phyloP scores from a whole-genome alignment of 2,888 invertebrate species.

The Chalcosyrphus nemorum region DNA sequence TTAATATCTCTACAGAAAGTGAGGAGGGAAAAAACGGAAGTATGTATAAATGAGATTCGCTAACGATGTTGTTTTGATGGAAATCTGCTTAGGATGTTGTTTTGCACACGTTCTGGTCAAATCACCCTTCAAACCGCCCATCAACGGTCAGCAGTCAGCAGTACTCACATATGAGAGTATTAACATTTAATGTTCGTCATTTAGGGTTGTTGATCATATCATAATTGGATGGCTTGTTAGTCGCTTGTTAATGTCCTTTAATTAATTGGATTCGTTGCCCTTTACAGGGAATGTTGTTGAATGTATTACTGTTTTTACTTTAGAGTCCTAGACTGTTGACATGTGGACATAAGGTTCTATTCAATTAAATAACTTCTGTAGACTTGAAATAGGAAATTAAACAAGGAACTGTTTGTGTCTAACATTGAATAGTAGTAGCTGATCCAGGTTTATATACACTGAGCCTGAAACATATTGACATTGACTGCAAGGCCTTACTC shows the following conservation, averaged over 20 bases:
- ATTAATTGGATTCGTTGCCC: conserved; percentile 59
- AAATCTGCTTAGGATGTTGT: conserved; percentile 61
- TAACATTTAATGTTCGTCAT: conserved; percentile 53
- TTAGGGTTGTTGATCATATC: conserved; percentile 66
- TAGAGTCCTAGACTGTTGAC: neutral
- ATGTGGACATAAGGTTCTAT: too few species aligned
- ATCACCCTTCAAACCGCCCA: neutral
- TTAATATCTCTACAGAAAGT: conserved; percentile 63
- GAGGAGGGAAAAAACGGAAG: conserved; percentile 28
- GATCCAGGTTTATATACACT: too few species aligned
- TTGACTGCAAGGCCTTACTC: too few species aligned
- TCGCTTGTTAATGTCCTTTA: conserved; percentile 48
- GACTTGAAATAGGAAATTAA: too few species aligned
- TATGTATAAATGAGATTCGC: conserved; percentile 43
- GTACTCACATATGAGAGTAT: neutral
- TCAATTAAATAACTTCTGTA: too few species aligned
- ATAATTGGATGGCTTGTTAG: conserved; percentile 72
- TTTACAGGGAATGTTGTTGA: neutral
- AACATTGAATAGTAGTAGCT: too few species aligned
- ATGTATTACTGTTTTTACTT: neutral
- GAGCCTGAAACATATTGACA: too few species aligned
- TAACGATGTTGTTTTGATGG: conserved; percentile 71
- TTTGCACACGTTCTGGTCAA: conserved; percentile 15
- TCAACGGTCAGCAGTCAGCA: neutral
- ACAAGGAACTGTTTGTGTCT: too few species aligned